Evolutionary conservation across 2,797 vertebrate genomes (phyloP).

Genomic region (Pangasius mekongensis): DNA sequence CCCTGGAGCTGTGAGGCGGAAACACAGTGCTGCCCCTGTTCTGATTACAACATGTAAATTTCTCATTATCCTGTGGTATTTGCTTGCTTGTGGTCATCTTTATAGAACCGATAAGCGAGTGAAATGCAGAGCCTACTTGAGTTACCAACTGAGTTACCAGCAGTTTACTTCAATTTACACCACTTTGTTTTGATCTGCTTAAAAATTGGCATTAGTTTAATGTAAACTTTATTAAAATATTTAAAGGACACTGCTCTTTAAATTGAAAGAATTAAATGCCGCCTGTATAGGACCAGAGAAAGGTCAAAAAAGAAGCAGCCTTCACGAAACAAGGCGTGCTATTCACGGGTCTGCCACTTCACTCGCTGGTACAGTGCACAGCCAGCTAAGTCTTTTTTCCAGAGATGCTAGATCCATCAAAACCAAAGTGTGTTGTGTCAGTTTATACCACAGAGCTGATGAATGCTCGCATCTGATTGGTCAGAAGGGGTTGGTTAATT

Average conservation of each 20-base stretch:
- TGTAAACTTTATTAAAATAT: not conserved
- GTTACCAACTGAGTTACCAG: not conserved
- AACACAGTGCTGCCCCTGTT: not conserved
- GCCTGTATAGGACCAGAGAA: constrained; percentile 41
- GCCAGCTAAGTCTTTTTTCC: constrained; percentile 46
- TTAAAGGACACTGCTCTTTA: not conserved
- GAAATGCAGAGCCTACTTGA: not conserved
- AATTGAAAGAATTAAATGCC: not conserved
- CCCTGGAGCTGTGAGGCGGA: not conserved
- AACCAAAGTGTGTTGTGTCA: constrained; percentile 7
- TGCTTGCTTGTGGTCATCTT: not conserved
- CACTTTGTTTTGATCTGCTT: too few relatives aligned
- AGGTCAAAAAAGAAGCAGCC: not conserved
- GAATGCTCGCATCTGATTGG: not conserved
- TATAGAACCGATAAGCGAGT: not conserved
- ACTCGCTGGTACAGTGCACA: constrained; percentile 76
- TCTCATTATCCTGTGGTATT: not conserved
- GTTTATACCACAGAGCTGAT: constrained; percentile 45
- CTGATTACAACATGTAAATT: not conserved
- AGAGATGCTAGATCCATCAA: constrained; percentile 63
- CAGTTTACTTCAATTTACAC: not conserved
- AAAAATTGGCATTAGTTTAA: not conserved
- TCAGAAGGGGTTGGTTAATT: not conserved
- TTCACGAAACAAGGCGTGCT: constrained; percentile 71
- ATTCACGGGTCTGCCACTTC: constrained; percentile 65